Conservation (phyloP, 2,888 invertebrate genomes). For the Limnephilus lunatus region DNA sequence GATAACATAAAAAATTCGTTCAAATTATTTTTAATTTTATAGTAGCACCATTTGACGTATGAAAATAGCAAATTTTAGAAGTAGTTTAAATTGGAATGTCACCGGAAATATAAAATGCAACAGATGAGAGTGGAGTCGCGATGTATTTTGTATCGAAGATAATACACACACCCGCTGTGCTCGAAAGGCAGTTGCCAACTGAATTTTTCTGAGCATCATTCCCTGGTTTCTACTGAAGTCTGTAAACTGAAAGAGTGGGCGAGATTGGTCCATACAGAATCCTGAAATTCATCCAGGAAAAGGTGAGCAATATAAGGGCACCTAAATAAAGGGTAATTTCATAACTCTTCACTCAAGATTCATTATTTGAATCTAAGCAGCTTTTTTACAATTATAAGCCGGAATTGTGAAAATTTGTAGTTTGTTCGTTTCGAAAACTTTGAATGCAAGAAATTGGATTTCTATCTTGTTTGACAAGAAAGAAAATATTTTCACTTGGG, state of each 20-base stretch:
- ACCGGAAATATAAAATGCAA: background rate
- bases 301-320: background rate
- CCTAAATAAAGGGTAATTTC: background rate
- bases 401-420: background rate
- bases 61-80: background rate
- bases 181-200: slow-evolving; percentile 22
- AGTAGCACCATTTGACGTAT: background rate
- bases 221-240: background rate
- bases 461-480: background rate
- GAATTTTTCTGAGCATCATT: background rate
- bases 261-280: slow-evolving; percentile 18
- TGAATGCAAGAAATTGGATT: slow-evolving; percentile 16
- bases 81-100: background rate
- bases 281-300: background rate
- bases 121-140: slow-evolving; percentile 25
- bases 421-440: background rate
- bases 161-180: background rate
- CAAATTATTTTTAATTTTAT: background rate
- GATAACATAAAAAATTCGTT: background rate
- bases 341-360: background rate
- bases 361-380: background rate
- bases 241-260: background rate
- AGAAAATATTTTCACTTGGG: background rate
- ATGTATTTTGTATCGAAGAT: background rate
- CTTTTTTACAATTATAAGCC: background rate